These are phyloP conservation scores for Glyptemys insculpta DNA, from an alignment of 2,797 vertebrate genomes.

Conservation along the genomic window DNA sequence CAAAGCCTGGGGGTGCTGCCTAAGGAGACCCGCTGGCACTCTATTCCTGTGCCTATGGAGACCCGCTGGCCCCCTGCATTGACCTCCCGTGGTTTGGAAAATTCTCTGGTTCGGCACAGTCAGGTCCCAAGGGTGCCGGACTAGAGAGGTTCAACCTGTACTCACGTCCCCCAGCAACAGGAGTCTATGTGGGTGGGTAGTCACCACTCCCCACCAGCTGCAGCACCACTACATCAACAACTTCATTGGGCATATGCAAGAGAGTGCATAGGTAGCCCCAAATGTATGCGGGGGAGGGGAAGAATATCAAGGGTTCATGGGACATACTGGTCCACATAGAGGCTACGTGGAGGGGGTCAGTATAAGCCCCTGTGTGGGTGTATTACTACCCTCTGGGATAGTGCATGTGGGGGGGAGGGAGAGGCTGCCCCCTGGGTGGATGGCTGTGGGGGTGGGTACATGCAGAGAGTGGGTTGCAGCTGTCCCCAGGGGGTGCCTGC, in stretches of 20 bases:
- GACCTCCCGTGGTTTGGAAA: too few relatives aligned
- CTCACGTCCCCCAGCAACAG: neutral
- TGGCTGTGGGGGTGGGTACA: too few relatives aligned
- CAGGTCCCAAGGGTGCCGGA: too few relatives aligned
- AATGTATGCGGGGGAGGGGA: neutral
- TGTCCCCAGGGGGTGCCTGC: neutral
- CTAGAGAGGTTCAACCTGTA: too few relatives aligned
- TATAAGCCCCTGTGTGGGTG: neutral
- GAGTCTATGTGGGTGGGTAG: conserved; percentile 2
- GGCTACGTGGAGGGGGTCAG: neutral
- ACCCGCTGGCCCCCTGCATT: too few relatives aligned
- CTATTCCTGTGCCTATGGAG: too few relatives aligned
- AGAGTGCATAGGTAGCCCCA: neutral
- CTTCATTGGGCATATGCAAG: conserved; percentile 15
- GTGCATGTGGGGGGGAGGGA: too few relatives aligned
- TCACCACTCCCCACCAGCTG: neutral
- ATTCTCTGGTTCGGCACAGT: too few relatives aligned
- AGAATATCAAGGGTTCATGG: neutral
- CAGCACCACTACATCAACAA: neutral
- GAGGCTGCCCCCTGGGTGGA: too few relatives aligned
- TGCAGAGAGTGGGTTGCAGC: neutral
- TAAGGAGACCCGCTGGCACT: too few relatives aligned
- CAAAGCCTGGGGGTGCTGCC: too few relatives aligned
- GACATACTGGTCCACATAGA: neutral
- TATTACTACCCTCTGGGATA: fast-evolving